phyloP scores from a whole-genome alignment of 92 coral and sea anemone genomes.

The Meandrina meandrites region DNA sequence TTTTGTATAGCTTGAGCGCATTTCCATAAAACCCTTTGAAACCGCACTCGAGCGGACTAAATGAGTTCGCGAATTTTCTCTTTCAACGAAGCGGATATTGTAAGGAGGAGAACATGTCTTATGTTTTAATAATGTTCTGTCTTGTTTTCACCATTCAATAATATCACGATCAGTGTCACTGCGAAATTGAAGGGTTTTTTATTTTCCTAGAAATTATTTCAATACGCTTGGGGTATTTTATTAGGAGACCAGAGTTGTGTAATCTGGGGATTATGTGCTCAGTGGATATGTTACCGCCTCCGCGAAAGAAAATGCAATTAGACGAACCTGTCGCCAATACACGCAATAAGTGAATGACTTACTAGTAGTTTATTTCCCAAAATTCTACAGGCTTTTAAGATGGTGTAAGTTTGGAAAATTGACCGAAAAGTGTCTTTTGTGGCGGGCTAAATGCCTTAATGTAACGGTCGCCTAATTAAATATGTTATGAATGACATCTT shows the following conservation, averaged over 20 bases:
- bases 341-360: not conserved
- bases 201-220: not conserved
- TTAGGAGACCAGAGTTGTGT: not conserved
- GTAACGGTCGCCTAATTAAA: conserved; percentile 50
- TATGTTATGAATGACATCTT: conserved; percentile 33
- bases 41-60: conserved; percentile 1
- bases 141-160: not conserved
- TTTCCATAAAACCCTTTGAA: conserved; percentile 8
- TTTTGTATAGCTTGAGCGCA: not conserved
- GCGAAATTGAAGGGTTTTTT: not conserved
- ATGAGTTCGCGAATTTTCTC: not conserved
- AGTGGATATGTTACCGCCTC: conserved; percentile 6
- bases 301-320: conserved; percentile 25
- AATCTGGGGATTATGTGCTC: conserved; percentile 20
- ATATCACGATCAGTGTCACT: not conserved
- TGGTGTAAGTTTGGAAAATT: conserved; percentile 18
- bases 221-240: not conserved
- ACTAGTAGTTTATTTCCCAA: conserved; percentile 15
- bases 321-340: not conserved
- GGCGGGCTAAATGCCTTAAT: conserved; percentile 41
- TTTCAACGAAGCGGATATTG: conserved; percentile 13
- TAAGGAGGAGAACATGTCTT: not conserved
- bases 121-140: not conserved
- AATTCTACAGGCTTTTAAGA: conserved; percentile 32
- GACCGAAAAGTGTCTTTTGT: conserved; percentile 42